Evolutionary conservation across 1,140 invertebrate species (phyloP), one percentile per base, ranked within the genome.

Genomic region (Psix sp.): DNA sequence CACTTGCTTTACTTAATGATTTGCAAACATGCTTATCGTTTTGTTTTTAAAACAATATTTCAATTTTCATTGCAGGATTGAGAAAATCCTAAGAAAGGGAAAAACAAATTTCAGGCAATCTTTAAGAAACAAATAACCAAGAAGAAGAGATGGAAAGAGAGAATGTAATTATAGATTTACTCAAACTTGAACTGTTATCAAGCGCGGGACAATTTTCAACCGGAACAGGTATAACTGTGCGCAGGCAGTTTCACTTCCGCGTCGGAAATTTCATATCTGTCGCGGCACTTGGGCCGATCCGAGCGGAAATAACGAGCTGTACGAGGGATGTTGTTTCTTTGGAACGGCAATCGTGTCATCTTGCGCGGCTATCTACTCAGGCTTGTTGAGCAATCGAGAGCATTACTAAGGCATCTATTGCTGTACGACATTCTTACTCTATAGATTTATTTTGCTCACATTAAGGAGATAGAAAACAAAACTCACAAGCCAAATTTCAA

Each of bases 261-360:
- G 46, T 52, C 60, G 68, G 60, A 65, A 73, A 65, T 65, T 57
- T 46, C 46, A 60, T 73, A 65, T 73, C 68, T 59, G 68, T 57
- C 52, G 43, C 45, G 39, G 15, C 46, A 16, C 48, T 5, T 7
- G 42, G 20, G 18, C 26, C 45, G 48, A 54, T 54, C 24, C 42
- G 11, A 20, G 20, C 43, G 36, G 51, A 62, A 63, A 51, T 63
- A 21, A 38, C 6, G 43, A 51, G 43, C 24, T 18, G 13, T 17
- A 7, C 18, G 48, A 11, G 40, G 5, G 17, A 6, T 10, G 17
- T 14, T 24, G 3, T 7, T 24, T 24, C 21, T 4, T 24, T 24
- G 21, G 3, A 24, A 24, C 24, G 4, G 51, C 21, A 45, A 33
- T 49, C 36, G 46, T 35, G 31, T 48, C 49, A 66, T 48, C 48